Evolutionary conservation across 2,797 vertebrate species (phyloP).

Genomic region (Cryptoblepharus egeriae): DNA sequence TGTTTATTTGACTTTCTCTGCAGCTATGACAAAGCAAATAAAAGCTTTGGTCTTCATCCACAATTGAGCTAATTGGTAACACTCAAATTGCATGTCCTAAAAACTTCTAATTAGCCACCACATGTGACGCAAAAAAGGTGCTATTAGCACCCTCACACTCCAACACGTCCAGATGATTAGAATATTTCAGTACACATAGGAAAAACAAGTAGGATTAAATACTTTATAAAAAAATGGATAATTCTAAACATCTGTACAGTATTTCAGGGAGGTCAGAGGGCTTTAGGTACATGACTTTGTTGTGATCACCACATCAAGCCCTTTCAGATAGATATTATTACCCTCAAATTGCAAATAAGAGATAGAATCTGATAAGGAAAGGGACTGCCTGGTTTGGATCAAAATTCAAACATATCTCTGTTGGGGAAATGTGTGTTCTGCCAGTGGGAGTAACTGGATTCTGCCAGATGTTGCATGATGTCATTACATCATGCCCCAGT

Average conservation of each 20-base stretch:
- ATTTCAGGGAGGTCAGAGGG: background rate
- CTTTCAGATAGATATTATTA: background rate
- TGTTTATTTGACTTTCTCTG: constrained; percentile 68
- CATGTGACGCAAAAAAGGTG: constrained; percentile 50
- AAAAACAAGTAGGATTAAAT: constrained; percentile 6
- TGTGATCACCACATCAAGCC: background rate
- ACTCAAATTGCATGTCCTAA: constrained; percentile 58
- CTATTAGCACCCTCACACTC: constrained; percentile 45
- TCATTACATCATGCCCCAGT: no score
- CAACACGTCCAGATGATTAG: constrained; percentile 24
- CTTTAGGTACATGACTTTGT: background rate
- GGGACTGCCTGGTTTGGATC: background rate
- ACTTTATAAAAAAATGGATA: accelerated
- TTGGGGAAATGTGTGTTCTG: background rate
- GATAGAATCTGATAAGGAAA: no score
- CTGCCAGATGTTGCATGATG: no score
- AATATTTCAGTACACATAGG: background rate
- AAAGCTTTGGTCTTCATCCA: constrained; percentile 65
- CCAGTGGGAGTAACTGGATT: no score
- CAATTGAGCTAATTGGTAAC: constrained; percentile 66
- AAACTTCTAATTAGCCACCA: constrained; percentile 64
- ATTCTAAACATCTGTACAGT: background rate
- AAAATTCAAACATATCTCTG: background rate
- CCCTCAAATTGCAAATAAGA: background rate
- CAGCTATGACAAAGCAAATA: constrained; percentile 65